Percentiles rank a stretch among this genome's conserved stretches.
These are phyloP conservation scores for Phlogophora meticulosa DNA, from an alignment of 2,888 invertebrate genomes.

Conservation along the genomic window DNA sequence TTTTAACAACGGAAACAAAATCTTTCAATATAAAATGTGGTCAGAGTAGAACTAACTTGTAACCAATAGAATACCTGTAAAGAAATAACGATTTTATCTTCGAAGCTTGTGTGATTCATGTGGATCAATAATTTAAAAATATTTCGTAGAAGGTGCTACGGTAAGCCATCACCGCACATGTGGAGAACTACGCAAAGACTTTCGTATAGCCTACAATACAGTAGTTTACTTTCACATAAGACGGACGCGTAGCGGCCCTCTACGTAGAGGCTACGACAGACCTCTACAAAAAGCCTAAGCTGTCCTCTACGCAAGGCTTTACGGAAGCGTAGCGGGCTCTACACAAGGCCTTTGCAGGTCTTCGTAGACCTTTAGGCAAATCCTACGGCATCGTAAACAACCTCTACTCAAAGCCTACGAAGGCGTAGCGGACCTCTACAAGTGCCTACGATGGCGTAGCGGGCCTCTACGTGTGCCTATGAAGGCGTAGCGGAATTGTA, in stretches of 20 bases:
- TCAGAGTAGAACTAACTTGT: background rate
- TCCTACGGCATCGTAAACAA: background rate
- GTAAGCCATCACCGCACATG: too few relatives aligned
- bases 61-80: background rate
- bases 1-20: too few relatives aligned
- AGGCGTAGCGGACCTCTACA: background rate
- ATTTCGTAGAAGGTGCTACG: too few relatives aligned
- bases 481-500: background rate
- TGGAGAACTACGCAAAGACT: too few relatives aligned
- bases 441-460: rapidly evolving
- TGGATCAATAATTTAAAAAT: too few relatives aligned
- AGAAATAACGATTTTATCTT: too few relatives aligned
- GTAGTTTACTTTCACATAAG: background rate
- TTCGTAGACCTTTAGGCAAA: background rate
- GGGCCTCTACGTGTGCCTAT: background rate
- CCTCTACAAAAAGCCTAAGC: background rate
- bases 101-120: too few relatives aligned
- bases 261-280: background rate
- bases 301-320: background rate
- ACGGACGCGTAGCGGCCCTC: background rate
- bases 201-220: background rate
- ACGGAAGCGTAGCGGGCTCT: background rate
- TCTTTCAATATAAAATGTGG: background rate
- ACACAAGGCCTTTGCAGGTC: background rate
- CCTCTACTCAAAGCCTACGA: background rate